Base-by-base conservation (phyloP, 2,888 invertebrate species). In the Trissolcus japonicus region DNA sequence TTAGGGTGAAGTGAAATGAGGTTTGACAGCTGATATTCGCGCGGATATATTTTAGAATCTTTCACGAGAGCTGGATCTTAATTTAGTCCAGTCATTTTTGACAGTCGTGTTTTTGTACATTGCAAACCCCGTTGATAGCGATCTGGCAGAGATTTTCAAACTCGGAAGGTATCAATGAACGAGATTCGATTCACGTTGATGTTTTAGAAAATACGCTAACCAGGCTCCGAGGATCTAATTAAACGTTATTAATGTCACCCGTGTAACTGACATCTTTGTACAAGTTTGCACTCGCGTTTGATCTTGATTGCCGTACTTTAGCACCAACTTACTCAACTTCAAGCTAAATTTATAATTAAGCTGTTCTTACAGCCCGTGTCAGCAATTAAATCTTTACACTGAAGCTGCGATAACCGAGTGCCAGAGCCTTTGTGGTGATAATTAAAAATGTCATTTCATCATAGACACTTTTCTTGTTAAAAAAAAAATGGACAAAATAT, bases 221-320 rank as follows among this genome's bases (percentile, higher is more conserved):
- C 46, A 19, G 21, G 56, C 65, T 66, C 17, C 9, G 19, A 59
- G 66, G 74, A 71, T 75, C 65, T 48, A 72, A 71, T 79, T 76
- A 74, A 62, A 41, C 46, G 65, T 69, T 76, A 79, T 76, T 76
- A 76, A 79, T 79, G 76, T 54, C 67, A 46, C 60, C 73, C 57
- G 69, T 74, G 61, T 74, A 67, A 69, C 53, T 56, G 66, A 74
- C 67, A 67, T 67, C 76, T 79, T 74, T 65, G 71, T 73, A 60
- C 60, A 68, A 67, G 61, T 68, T 73, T 29, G 56, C 65, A 43
- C 56, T 54, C 17, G 59, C 56, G 62, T 68, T 73, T 68, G 73
- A 77, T 77, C 77, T 67, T 54, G 77, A 65, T 77, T 53, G 60
- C 46, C 48, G 53, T 50, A 29, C 41, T 72, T 65, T 35, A 72